Conservation (phyloP, 2,888 invertebrate species). For the Candidula unifasciata region DNA sequence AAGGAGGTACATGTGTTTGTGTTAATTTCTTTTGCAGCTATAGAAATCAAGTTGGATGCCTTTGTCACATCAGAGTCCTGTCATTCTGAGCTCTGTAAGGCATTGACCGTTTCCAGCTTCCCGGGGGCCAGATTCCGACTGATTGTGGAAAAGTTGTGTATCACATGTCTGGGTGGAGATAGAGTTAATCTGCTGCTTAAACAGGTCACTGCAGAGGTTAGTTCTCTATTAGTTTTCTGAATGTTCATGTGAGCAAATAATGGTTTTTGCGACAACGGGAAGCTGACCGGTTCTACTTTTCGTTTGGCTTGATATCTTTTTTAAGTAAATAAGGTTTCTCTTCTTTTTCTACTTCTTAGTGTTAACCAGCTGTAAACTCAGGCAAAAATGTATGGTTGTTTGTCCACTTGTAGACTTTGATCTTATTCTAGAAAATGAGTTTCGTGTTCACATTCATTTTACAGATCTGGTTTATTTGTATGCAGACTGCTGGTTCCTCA, state of each 20-base stretch:
- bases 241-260: not conserved
- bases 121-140: slow-evolving; percentile 67
- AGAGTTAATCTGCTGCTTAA: slow-evolving; percentile 70
- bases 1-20: not conserved
- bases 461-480: too few relatives aligned
- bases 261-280: too few relatives aligned
- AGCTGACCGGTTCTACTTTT: too few relatives aligned
- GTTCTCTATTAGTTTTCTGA: not conserved
- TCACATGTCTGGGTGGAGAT: slow-evolving; percentile 70
- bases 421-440: too few relatives aligned
- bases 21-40: slow-evolving; percentile 59
- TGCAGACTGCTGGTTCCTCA: too few relatives aligned
- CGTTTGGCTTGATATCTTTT: too few relatives aligned
- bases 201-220: slow-evolving; percentile 69
- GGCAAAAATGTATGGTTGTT: too few relatives aligned
- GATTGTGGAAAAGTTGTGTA: slow-evolving; percentile 69
- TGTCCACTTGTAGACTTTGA: too few relatives aligned
- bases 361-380: too few relatives aligned
- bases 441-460: too few relatives aligned
- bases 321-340: too few relatives aligned
- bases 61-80: slow-evolving; percentile 71
- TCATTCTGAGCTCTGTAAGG: slow-evolving; percentile 73
- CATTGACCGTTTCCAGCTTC: slow-evolving; percentile 70
- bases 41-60: slow-evolving; percentile 71
- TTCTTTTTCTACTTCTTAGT: too few relatives aligned